Base-by-base conservation (phyloP, 92 coral and sea anemone species). In the Plumapathes pennacea region DNA sequence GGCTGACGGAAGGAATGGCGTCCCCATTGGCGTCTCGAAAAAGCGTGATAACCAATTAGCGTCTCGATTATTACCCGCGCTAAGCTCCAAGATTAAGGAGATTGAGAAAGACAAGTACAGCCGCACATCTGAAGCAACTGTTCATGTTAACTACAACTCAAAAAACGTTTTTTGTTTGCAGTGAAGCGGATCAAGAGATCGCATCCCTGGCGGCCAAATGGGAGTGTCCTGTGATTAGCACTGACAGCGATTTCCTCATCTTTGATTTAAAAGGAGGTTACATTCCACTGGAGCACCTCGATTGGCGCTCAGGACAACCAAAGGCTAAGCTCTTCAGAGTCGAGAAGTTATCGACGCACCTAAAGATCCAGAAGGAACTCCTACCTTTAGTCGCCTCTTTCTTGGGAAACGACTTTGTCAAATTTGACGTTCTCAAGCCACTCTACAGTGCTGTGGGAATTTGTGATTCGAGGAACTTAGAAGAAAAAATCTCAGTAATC, bases 351-450 rank as follows among this genome's bases (percentile, higher is more conserved):
- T 63, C 88, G 34, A 32, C 42, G 34, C 57, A 76, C 56, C 67
- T 86, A 25, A 31, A 67, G 29, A 62, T 86, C 19, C 44, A 32
- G 8, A 50, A 36, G 13, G 30, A 5, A 0, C 60, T 81, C 32
- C 61, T 76, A 19, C 88, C 95, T 2, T 57, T 86, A 39, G 60
- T 83, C 11, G 95, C 84, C 27, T 86, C 95, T 24, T 47, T 81
- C 19, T 32, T 86, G 25, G 95, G 88, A 7, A 86, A 86, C 29
- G 95, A 86, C 45, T 86, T 71, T 38, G 46, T 86, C 20, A 62
- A 68, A 3, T 28, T 27, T 4, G 32, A 46, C 7, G 60, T 72
- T 14, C 59, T 86, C 9, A 60, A 29, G 11, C 80, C 73, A 20
- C 79, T 78, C 48, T 19, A 64, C 3, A 20, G 37, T 20, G 50